Percentiles rank a stretch among this genome's conserved stretches.
phyloP scores from a whole-genome alignment of 2,113 vertebrate genomes.

The Salvelinus fontinalis region DNA sequence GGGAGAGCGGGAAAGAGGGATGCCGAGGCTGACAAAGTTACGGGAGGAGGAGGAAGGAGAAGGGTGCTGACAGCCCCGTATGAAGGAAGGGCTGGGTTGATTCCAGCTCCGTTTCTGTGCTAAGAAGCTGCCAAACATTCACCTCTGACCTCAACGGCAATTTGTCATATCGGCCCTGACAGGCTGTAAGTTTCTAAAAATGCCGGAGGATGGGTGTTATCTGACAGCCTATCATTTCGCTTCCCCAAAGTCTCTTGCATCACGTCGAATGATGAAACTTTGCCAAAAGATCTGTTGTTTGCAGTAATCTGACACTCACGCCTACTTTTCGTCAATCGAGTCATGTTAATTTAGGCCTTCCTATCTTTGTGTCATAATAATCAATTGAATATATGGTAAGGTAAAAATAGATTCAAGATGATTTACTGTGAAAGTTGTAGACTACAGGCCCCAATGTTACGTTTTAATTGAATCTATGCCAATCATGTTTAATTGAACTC shows the following conservation, averaged over 20 bases:
- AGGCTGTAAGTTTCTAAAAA: slow-evolving; percentile 33
- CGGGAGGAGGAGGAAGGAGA: slow-evolving; percentile 10
- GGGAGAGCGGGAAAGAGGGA: slow-evolving; percentile 7
- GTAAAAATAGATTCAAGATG: too few relatives aligned
- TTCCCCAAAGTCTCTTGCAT: slow-evolving; percentile 3
- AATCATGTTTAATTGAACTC: neutral
- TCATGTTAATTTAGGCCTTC: neutral
- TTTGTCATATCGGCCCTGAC: slow-evolving; percentile 45
- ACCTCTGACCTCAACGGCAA: slow-evolving; percentile 42
- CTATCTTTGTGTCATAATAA: neutral
- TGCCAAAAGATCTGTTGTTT: slow-evolving; percentile 14
- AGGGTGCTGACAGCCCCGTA: slow-evolving; percentile 34
- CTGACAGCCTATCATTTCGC: slow-evolving; percentile 37
- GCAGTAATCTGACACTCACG: neutral
- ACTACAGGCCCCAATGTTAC: too few relatives aligned
- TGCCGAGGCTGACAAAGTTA: slow-evolving; percentile 22
- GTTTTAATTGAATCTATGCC: neutral
- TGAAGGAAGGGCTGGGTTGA: slow-evolving; percentile 17
- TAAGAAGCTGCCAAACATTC: slow-evolving; percentile 24
- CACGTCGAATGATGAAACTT: slow-evolving; percentile 37
- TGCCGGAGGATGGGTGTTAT: slow-evolving; percentile 21
- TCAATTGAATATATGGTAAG: neutral
- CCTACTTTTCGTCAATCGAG: too few relatives aligned
- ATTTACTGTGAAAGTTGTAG: neutral
- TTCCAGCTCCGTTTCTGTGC: slow-evolving; percentile 18